Evolutionary conservation across 2,113 vertebrate species (phyloP).

Genomic region (Myotis lucifugus): DNA sequence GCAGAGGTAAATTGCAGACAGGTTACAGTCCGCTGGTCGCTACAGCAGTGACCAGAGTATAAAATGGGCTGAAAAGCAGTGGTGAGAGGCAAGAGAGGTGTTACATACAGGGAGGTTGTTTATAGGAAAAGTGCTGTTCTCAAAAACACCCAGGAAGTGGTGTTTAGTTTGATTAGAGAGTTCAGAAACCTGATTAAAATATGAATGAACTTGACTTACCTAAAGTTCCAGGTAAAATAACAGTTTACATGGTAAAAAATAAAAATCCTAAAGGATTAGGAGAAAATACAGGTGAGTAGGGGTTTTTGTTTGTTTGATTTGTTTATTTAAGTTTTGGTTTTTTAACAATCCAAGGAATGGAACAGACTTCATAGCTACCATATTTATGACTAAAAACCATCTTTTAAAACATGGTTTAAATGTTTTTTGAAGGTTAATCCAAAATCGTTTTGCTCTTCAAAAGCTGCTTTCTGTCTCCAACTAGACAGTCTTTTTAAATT

Average conservation of each 20-base stretch:
- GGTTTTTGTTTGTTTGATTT: neutral
- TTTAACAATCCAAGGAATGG: neutral
- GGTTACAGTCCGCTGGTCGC: accelerated
- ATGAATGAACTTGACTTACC: neutral
- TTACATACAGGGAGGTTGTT: neutral
- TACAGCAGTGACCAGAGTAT: neutral
- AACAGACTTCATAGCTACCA: neutral
- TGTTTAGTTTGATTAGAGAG: neutral
- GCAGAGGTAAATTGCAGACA: neutral
- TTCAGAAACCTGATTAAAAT: neutral
- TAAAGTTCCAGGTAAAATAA: neutral
- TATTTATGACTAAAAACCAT: neutral
- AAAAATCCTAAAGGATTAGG: neutral
- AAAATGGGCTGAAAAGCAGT: neutral
- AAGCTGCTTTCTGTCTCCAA: slow-evolving; percentile 12
- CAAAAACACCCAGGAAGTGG: neutral
- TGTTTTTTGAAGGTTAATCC: neutral
- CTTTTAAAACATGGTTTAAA: slow-evolving; percentile 22
- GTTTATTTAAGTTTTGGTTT: neutral
- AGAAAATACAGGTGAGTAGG: neutral
- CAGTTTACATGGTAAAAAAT: neutral
- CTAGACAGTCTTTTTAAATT: slow-evolving; percentile 34
- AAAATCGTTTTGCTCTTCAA: neutral
- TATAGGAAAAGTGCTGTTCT: neutral
- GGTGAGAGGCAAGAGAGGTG: too few relatives aligned